Conservation (phyloP, 1,140 invertebrate genomes). For the Odontomachus brunneus region DNA sequence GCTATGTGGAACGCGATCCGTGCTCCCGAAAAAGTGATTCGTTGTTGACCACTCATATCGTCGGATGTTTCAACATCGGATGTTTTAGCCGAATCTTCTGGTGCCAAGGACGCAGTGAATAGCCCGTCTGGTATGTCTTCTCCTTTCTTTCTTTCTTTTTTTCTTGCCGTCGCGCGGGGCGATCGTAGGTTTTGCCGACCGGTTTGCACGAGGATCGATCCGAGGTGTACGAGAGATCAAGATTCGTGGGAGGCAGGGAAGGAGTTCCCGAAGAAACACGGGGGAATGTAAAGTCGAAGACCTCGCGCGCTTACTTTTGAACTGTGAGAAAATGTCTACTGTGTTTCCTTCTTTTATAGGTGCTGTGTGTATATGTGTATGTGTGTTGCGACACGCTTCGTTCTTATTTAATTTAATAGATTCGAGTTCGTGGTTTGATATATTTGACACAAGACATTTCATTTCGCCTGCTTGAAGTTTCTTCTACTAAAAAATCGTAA, state of each 20-base stretch:
- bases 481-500: no score
- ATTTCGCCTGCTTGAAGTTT: background rate
- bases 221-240: background rate
- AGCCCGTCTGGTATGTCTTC: background rate
- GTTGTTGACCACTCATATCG: background rate
- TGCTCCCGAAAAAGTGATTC: conserved; percentile 58
- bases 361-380: no score
- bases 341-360: no score
- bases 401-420: background rate
- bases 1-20: conserved; percentile 58
- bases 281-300: conserved; percentile 6
- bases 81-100: conserved; percentile 55
- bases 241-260: conserved; percentile 11
- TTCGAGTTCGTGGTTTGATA: background rate
- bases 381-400: background rate
- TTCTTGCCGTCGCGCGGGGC: background rate
- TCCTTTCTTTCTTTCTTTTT: background rate
- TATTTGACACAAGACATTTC: no score
- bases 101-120: conserved; percentile 66
- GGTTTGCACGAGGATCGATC: conserved; percentile 21
- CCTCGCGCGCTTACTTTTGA: background rate
- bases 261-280: background rate
- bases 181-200: conserved; percentile 34
- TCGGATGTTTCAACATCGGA: conserved; percentile 39
- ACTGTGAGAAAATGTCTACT: background rate